Base-by-base conservation (phyloP, 1,140 invertebrate species). In the Ceratoteleas bidentatus region DNA sequence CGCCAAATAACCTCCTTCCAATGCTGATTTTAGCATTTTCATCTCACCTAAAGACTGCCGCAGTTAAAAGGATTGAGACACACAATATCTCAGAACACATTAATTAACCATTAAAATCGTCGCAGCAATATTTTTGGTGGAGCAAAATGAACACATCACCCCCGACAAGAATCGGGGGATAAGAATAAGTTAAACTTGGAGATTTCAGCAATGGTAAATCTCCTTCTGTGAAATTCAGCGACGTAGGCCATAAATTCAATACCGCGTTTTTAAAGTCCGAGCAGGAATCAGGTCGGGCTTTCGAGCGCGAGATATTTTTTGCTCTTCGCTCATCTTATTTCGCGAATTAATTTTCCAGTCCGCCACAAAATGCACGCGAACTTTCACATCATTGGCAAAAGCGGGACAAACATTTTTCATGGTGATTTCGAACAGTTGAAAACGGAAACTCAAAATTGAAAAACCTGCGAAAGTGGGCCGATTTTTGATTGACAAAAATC, bases 131-230 rank as follows among this genome's bases (percentile, higher is more conserved):
- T 60, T 60, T 60, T 38, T 49, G 3, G 6, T 36, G 15, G 10
- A 40, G n/a, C 10, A 61, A 69, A 69, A 60, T 52, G 43, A 50
- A 16, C 66, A 5, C 32, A 40, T 40, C 9, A 33, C 16, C 45
- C 32, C 34, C 14, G 34, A 61, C 3, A 38, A 60, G 13, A 52
- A 72, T 38, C 45, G 16, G 36, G 32, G 56, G 38, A 53, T 64
- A 64, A 73, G 40, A 73, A 73, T 66, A 66, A 75, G 61, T 75
- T 75, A 60, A 65, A 66, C 61, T 52, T 16, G 10, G 56, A 75
- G 75, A 70, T 72, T 70, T 79, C 56, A 61, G 56, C 56, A 80
- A 72, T 78, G 66, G 66, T 65, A 60, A 80, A 80, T 80, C 58
- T 62, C 58, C 64, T 68, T 38, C 38, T 6, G 43, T 32, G 47